Conservation (phyloP, 2,113 vertebrate genomes). For the Scatophagus argus region DNA sequence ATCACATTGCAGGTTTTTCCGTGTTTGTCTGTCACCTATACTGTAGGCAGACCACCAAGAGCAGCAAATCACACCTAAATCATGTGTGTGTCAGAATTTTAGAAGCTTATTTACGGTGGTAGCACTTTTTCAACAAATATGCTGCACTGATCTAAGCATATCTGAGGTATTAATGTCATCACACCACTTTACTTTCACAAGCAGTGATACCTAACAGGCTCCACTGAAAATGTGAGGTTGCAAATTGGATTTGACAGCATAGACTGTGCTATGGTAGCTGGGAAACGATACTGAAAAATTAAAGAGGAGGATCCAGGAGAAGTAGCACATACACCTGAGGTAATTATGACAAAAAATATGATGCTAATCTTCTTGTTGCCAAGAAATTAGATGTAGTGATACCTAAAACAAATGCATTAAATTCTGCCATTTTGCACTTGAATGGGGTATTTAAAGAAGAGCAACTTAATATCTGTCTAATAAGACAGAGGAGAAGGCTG, state of each 20-base stretch:
- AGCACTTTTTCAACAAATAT: conserved; percentile 9
- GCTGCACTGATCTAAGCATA: conserved; percentile 12
- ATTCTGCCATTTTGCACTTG: background rate
- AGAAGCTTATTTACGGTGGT: conserved; percentile 6
- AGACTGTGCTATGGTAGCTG: background rate
- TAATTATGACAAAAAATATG: background rate
- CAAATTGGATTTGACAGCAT: conserved; percentile 23
- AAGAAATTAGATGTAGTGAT: background rate
- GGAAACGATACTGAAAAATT: background rate
- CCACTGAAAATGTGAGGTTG: conserved; percentile 1
- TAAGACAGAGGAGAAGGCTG: no score
- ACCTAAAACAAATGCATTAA: background rate
- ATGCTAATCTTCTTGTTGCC: background rate
- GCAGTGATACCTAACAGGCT: conserved; percentile 8
- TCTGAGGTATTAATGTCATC: conserved; percentile 25
- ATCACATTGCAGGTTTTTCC: background rate
- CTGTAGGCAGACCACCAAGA: background rate
- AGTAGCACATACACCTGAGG: background rate
- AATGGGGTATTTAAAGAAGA: no score
- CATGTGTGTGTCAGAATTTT: background rate
- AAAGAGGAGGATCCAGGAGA: background rate
- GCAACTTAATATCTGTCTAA: no score
- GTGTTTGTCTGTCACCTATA: background rate
- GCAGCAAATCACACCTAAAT: background rate
- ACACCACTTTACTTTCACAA: conserved; percentile 1